Percentiles rank a stretch among this genome's conserved stretches.
These are phyloP conservation scores for Ascaphus truei DNA, from an alignment of 2,113 vertebrate species.

Conservation along the genomic window DNA sequence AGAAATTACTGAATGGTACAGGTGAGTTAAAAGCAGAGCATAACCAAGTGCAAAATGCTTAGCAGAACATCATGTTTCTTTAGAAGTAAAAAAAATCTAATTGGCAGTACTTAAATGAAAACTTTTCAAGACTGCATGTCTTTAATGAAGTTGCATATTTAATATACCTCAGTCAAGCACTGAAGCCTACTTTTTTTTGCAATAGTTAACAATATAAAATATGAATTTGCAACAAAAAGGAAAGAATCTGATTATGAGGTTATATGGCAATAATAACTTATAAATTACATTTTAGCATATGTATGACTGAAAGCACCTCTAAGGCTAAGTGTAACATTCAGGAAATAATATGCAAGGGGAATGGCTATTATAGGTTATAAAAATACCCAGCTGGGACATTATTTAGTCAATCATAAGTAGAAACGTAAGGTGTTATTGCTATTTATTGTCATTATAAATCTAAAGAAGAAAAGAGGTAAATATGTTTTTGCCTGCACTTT, in stretches of 20 bases:
- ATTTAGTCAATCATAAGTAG: slow-evolving; percentile 27
- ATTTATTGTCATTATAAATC: slow-evolving; percentile 25
- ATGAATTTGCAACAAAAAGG: not conserved
- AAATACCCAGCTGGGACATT: slow-evolving; percentile 22
- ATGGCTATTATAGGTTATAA: slow-evolving; percentile 24
- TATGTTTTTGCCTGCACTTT: slow-evolving; percentile 10
- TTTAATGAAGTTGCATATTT: too few relatives aligned
- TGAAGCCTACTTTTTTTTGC: slow-evolving; percentile 1
- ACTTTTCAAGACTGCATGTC: too few relatives aligned
- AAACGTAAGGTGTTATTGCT: slow-evolving; percentile 24
- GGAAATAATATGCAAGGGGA: not conserved
- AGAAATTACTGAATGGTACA: too few relatives aligned
- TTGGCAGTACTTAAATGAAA: too few relatives aligned
- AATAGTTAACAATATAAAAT: not conserved
- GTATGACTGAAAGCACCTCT: slow-evolving; percentile 18
- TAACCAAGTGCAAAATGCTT: too few relatives aligned
- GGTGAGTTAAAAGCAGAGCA: too few relatives aligned
- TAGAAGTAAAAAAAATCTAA: too few relatives aligned
- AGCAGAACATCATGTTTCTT: too few relatives aligned
- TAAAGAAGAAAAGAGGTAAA: not conserved
- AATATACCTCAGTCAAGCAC: not conserved
- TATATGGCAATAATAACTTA: slow-evolving; percentile 17
- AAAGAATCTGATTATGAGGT: slow-evolving; percentile 30
- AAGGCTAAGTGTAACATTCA: slow-evolving; percentile 27
- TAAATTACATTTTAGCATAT: slow-evolving; percentile 29